Conservation (phyloP, 1,140 invertebrate genomes). For the Drosophila yakuba region DNA sequence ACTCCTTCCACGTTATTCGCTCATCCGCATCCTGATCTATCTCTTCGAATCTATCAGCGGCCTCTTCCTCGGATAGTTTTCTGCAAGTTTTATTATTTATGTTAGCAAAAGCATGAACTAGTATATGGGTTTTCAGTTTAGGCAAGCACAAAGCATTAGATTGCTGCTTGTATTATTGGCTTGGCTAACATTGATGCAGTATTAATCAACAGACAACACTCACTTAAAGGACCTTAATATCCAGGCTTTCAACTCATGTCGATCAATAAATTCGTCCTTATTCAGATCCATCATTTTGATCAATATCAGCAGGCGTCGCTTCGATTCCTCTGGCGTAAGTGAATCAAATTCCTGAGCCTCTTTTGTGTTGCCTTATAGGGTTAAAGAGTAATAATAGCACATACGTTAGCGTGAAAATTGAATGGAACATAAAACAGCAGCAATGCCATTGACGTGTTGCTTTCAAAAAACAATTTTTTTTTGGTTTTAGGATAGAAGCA, state of each 20-base stretch:
- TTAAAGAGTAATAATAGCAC: conserved; percentile 12
- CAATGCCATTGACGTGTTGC: conserved; percentile 31
- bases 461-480: conserved; percentile 31
- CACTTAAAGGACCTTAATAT: conserved; percentile 96
- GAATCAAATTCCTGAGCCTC: conserved; percentile 97
- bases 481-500: conserved; percentile 9
- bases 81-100: conserved; percentile 84
- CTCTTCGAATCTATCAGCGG: conserved; percentile 93
- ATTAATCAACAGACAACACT: conserved; percentile 85
- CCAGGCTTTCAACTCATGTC: conserved; percentile 95
- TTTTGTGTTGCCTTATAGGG: conserved; percentile 91
- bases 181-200: conserved; percentile 24
- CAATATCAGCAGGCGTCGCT: conserved; percentile 90
- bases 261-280: conserved; percentile 89
- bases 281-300: conserved; percentile 96
- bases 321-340: conserved; percentile 94
- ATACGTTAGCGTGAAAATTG: conserved; percentile 16
- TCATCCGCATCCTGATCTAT: conserved; percentile 94
- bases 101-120: conserved; percentile 4
- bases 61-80: conserved; percentile 95
- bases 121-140: not conserved
- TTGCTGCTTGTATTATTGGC: conserved; percentile 21
- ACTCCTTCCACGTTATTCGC: conserved; percentile 94
- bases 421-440: conserved; percentile 25
- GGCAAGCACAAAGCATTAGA: conserved; percentile 25